Base-by-base conservation (phyloP, 2,797 vertebrate genomes). In the Synanceia verrucosa region DNA sequence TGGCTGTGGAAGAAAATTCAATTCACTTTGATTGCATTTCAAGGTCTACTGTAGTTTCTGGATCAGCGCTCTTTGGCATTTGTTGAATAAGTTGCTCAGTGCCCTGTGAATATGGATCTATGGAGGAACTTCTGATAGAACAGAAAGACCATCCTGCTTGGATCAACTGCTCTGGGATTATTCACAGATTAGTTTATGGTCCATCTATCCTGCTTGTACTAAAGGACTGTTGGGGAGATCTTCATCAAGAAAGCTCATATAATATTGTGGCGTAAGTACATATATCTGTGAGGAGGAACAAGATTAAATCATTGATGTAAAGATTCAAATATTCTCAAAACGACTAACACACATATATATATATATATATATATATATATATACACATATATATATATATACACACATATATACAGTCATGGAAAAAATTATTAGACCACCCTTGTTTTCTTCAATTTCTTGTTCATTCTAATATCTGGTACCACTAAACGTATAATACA, bases 1-100 rank as follows among this genome's bases (percentile, higher is more conserved):
- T 4, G n/a, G 39, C 55, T 13, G n/a, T 2, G 3, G 14, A 1
- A 33, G 19, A 46, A 57, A 62, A 48, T 39, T 29, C 43, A 41
- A 19, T n/a, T n/a, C n/a, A 52, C 51, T 43, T 14, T 29, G 55
- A 31, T 11, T 58, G 43, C 31, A 16, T 67, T 41, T 55, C 0
- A 2, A 62, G 43, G 41, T 63, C 44, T 21, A 18, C 47, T 26
- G 47, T 28, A 33, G 19, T 37, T 78, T 75, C 55, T 23, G 58
- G 51, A 46, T 59, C 41, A 3, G 9, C 0, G 6, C 66, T 44
- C 46, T 1, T 62, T 7, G 0, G 65, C 36, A 11, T 51, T 78
- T 51, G 21, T 33, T 11, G 39, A 34, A 52, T n/a, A 23, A 62
- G 64, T 73, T 23, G 62, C 4, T 36, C 16, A n/a, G 28, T 41